A percentile compares a stretch with the other conserved stretches of the same genome.
These are phyloP conservation scores for Helostoma temminkii DNA, from an alignment of 2,797 vertebrate species.

Conservation along the genomic window DNA sequence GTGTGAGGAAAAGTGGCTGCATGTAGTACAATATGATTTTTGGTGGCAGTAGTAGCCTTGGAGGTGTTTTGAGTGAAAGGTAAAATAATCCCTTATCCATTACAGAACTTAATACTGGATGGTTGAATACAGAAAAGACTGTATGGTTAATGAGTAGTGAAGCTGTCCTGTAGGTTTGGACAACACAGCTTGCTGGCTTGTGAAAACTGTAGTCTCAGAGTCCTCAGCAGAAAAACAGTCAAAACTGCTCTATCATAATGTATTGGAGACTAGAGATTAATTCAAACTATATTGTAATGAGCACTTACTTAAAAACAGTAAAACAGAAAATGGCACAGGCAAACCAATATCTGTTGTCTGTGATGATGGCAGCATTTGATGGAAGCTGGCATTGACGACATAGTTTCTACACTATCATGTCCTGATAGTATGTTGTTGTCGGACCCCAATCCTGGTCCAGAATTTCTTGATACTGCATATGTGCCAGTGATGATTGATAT, in stretches of 20 bases:
- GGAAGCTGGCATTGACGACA: background rate
- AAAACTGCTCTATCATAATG: background rate
- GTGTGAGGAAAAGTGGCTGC: conserved; percentile 10
- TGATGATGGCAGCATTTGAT: background rate
- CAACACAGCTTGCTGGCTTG: conserved; percentile 3
- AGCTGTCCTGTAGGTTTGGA: background rate
- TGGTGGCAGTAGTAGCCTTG: conserved; percentile 19
- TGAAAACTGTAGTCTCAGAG: background rate
- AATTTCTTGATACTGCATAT: background rate
- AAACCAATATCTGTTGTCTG: background rate
- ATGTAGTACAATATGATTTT: conserved; percentile 17
- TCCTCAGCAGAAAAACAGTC: background rate
- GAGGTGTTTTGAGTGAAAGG: conserved; percentile 27
- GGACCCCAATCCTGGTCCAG: background rate
- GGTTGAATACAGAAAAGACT: background rate
- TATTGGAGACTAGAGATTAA: conserved; percentile 2
- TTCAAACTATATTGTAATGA: background rate
- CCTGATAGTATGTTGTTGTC: background rate
- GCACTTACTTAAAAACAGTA: too few relatives aligned
- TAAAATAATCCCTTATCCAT: conserved; percentile 4
- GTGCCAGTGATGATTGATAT: too few relatives aligned
- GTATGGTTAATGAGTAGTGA: background rate
- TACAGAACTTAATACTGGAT: conserved; percentile 3
- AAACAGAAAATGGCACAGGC: background rate
- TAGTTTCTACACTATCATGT: background rate